Base-by-base conservation (phyloP, 2,113 vertebrate species). In the Salvator merianae region DNA sequence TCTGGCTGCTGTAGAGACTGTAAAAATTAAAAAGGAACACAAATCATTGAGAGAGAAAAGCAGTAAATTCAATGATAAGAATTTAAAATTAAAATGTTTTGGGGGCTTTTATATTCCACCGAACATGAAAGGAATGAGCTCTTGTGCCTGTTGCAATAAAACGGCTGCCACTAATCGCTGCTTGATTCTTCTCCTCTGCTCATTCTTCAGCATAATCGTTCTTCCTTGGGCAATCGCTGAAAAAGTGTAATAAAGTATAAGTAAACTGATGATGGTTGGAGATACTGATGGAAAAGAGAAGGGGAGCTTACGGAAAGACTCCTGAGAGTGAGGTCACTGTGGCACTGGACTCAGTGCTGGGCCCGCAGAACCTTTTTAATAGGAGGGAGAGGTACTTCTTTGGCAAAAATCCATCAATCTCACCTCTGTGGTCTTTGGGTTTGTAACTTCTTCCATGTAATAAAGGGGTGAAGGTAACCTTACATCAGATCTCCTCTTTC, bases 21-120 rank as follows among this genome's bases (percentile, higher is more conserved):
- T 96, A 96, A 96, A 96, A 96, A 96, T 96, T 96, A 96, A 96
- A 96, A 96, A 96, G 96, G 95, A 93, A 96, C 96, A 96, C 95
- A 96, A 96, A 96, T 96, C 96, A 96, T 93, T 87, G 95, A 13
- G 38, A 94, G 95, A 94, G 95, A 94, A 96, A 96, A 95, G 95
- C 96, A 94, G 94, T 96, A 96, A 96, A 96, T 96, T 92, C 95
- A 94, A 91, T 92, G 95, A 95, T 96, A 96, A 96, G 95, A 96
- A 96, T 96, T 96, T 96, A 95, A 96, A 96, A 96, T 96, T 95
- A 96, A 96, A 96, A 96, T 95, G 95, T 96, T 96, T 94, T 89
- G 40, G 89, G 55, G 2, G 88, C 94, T 94, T 95, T 96, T 95
- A 92, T 95, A 92, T 94, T 90, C 94, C 40, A 53, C 91, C 65